Conservation (phyloP, 2,888 invertebrate species). For the Tyria jacobaeae region DNA sequence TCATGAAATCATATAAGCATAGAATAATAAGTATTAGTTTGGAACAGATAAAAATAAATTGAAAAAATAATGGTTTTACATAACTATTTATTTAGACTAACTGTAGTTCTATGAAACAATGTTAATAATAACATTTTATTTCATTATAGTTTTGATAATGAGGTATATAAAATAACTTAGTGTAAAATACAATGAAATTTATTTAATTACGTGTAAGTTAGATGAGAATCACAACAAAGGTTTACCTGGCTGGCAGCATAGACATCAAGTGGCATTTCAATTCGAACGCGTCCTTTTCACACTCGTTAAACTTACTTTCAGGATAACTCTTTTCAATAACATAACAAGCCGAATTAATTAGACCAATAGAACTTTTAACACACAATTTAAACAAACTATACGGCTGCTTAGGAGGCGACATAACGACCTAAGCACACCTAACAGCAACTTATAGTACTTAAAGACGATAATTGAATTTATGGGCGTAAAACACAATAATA, state of each 20-base stretch:
- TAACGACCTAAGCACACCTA: slow-evolving; percentile 42
- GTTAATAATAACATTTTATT: background rate
- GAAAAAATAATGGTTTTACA: background rate
- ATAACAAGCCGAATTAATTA: slow-evolving; percentile 80
- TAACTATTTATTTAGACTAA: background rate
- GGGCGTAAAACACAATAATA: slow-evolving; percentile 14
- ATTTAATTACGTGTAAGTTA: background rate
- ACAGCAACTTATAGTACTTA: slow-evolving; percentile 22
- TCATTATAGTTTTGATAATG: background rate
- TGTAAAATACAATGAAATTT: background rate
- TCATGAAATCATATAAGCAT: no score
- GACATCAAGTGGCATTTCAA: slow-evolving; percentile 73
- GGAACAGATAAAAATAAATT: background rate
- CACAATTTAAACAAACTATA: slow-evolving; percentile 74
- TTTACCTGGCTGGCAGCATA: slow-evolving; percentile 79
- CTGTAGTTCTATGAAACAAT: background rate
- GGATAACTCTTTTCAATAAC: slow-evolving; percentile 75
- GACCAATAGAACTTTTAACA: slow-evolving; percentile 73
- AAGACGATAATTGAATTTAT: slow-evolving; percentile 13
- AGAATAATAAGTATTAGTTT: background rate
- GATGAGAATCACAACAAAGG: slow-evolving; percentile 18
- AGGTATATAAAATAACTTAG: background rate
- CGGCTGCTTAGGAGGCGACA: slow-evolving; percentile 82
- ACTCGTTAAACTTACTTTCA: slow-evolving; percentile 70
- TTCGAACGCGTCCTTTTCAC: slow-evolving; percentile 68